phyloP scores from a whole-genome alignment of 2,113 vertebrate species.

The Ophiodon elongatus region DNA sequence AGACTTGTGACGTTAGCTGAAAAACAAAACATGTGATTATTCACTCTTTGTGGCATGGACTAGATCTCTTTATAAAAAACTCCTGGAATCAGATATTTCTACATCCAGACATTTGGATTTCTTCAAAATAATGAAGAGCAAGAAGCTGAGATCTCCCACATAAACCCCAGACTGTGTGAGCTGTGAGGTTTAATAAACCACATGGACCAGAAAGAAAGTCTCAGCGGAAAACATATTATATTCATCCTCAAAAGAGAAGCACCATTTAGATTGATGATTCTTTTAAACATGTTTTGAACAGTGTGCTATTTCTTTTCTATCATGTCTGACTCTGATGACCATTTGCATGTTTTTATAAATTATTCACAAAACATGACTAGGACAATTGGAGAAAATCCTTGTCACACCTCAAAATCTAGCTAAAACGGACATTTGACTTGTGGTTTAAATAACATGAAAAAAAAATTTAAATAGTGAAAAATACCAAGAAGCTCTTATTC shows the following conservation, averaged over 20 bases:
- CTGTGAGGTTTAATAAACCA: not conserved
- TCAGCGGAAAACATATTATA: not conserved
- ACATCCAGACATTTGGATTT: not conserved
- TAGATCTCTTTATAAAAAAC: not conserved
- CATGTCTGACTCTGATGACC: not conserved
- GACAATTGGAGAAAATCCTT: not conserved
- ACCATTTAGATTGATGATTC: no score
- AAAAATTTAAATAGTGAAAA: not conserved
- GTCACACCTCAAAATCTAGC: not conserved
- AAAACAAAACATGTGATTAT: not conserved
- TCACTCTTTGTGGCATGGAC: not conserved
- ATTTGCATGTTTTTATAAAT: not conserved
- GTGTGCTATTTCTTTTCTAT: no score
- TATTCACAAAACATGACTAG: no score
- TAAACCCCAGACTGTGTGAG: not conserved
- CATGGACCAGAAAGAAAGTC: not conserved
- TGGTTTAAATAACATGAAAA: no score
- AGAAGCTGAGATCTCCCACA: not conserved
- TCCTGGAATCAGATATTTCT: not conserved
- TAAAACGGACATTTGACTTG: not conserved
- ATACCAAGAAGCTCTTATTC: not conserved
- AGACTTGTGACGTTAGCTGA: not conserved
- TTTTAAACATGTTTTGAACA: no score
- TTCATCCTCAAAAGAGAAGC: not conserved
- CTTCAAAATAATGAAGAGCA: not conserved